Evolutionary conservation across 1,140 invertebrate genomes (phyloP).

Genomic region (Aphidius gifuensis): DNA sequence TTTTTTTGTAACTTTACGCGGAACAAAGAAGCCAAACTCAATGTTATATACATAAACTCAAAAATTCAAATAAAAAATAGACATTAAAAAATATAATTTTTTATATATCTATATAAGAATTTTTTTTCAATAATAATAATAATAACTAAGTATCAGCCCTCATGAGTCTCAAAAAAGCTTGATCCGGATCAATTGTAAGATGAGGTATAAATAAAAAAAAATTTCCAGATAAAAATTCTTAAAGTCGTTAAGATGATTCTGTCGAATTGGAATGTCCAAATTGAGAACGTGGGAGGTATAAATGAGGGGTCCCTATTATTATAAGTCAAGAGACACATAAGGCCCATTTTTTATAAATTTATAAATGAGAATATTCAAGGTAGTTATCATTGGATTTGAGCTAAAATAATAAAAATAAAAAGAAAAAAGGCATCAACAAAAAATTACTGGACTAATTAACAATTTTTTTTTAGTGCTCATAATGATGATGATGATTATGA

Average conservation of each 20-base stretch:
- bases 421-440: too few species aligned
- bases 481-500: too few species aligned
- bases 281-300: constrained; percentile 2
- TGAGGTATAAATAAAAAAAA: too few species aligned
- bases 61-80: background rate
- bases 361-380: background rate
- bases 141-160: background rate
- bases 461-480: too few species aligned
- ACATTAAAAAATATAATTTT: constrained; percentile 19
- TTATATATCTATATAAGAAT: too few species aligned
- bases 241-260: background rate
- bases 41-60: constrained; percentile 21
- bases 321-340: background rate
- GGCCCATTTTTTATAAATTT: constrained; percentile 11
- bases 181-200: constrained; percentile 13
- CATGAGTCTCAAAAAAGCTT: background rate
- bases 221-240: background rate
- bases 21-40: constrained; percentile 24
- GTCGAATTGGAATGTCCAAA: constrained; percentile 5
- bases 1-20: constrained; percentile 22
- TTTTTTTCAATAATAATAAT: background rate
- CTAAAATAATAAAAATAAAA: too few species aligned
- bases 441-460: too few species aligned
- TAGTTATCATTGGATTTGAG: too few species aligned
- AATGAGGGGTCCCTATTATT: background rate